Percentiles rank a stretch among this genome's conserved stretches.
These are phyloP conservation scores for Oryzias javanicus DNA, from an alignment of 2,113 vertebrate species.

Conservation along the genomic window DNA sequence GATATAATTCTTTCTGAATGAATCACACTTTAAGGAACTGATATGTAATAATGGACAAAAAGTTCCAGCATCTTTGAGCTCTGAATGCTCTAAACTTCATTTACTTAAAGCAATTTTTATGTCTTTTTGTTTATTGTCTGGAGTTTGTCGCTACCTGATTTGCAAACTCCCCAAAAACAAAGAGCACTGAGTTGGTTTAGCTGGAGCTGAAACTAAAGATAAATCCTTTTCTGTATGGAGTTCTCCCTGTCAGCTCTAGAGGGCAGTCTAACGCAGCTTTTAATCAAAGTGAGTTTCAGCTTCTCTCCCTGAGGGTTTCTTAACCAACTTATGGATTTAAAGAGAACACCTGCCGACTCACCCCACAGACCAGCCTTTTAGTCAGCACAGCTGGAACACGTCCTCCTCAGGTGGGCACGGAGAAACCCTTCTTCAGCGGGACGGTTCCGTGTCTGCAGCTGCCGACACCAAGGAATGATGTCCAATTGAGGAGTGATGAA, in stretches of 20 bases:
- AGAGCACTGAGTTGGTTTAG: no score
- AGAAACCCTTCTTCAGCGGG: constrained; percentile 14
- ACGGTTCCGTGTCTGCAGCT: constrained; percentile 31
- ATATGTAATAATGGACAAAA: no score
- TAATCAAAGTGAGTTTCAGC: background rate
- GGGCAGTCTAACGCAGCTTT: constrained; percentile 28
- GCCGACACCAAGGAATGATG: constrained; percentile 43
- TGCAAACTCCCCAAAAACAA: no score
- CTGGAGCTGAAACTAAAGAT: no score
- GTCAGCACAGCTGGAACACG: constrained; percentile 3
- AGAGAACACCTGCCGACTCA: constrained; percentile 18
- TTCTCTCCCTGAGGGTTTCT: background rate
- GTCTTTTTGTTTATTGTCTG: no score
- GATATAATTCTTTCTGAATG: no score
- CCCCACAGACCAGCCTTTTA: constrained; percentile 7
- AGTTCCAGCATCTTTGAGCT: no score
- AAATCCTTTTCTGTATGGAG: constrained; percentile 2
- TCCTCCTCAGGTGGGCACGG: constrained; percentile 6
- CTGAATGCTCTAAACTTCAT: no score
- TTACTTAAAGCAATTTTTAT: no score
- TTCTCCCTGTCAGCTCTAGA: constrained; percentile 22
- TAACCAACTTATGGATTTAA: constrained; percentile 3
- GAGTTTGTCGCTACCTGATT: no score
- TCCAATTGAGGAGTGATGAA: constrained; percentile 66
- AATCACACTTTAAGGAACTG: no score